Evolutionary conservation across 2,888 invertebrate genomes (phyloP).

Genomic region (Meganola albula): DNA sequence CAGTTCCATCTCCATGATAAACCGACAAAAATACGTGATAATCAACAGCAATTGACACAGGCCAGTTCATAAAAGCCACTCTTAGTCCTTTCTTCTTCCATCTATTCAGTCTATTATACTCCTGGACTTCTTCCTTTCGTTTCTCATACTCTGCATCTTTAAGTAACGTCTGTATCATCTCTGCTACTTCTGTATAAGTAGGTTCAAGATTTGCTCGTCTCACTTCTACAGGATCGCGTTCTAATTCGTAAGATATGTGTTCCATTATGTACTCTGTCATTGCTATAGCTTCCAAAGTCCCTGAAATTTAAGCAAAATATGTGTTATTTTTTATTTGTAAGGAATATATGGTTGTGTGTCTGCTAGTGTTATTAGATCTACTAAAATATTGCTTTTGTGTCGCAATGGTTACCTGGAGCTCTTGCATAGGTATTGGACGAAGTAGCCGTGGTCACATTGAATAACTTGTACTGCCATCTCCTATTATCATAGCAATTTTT

Average conservation of each 20-base stretch:
- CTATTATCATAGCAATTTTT: slow-evolving; percentile 39
- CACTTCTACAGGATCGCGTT: slow-evolving; percentile 76
- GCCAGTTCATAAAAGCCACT: slow-evolving; percentile 79
- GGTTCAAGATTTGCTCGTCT: slow-evolving; percentile 67
- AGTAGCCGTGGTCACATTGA: slow-evolving; percentile 42
- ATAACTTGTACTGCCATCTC: slow-evolving; percentile 36
- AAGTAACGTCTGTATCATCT: slow-evolving; percentile 72
- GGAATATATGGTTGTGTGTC: no score
- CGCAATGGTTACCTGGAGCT: slow-evolving; percentile 45
- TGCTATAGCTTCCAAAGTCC: slow-evolving; percentile 72
- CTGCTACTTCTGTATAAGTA: slow-evolving; percentile 37
- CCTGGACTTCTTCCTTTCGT: slow-evolving; percentile 63
- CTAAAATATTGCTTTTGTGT: background rate
- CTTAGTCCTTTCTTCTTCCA: slow-evolving; percentile 84
- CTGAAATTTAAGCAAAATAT: no score
- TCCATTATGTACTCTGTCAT: slow-evolving; percentile 81
- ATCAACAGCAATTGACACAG: slow-evolving; percentile 35
- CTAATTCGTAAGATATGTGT: slow-evolving; percentile 71
- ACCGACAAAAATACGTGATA: slow-evolving; percentile 21
- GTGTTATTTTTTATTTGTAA: no score
- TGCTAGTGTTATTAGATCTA: background rate
- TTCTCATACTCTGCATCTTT: slow-evolving; percentile 46
- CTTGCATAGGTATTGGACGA: slow-evolving; percentile 45
- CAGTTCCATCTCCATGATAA: slow-evolving; percentile 74
- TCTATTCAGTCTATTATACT: slow-evolving; percentile 79